These are phyloP conservation scores for mouse (Mus musculus) DNA, from an alignment of 2,113 vertebrate species.

Conservation along the genomic window GRCm39 chr13:97469001-97469500, in stretches of 20 bases:
- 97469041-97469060: too few relatives aligned
- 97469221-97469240: background rate
- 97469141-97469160: too few relatives aligned
- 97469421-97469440: conserved; percentile 19
- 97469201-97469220: background rate
- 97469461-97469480: background rate
- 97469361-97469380: background rate
- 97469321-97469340: background rate
- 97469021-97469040: too few relatives aligned
- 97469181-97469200: too few relatives aligned
- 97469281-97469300: background rate
- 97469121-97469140: too few relatives aligned
- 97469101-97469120: too few relatives aligned
- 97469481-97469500: background rate
- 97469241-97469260: background rate
- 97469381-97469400: background rate
- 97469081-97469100: too few relatives aligned
- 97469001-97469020: too few relatives aligned
- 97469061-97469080: too few relatives aligned
- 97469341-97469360: background rate
- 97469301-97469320: background rate
- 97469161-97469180: too few relatives aligned
- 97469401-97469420: background rate
- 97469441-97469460: background rate
- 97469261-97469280: background rate